phyloP scores from a whole-genome alignment of 2,113 vertebrate genomes.

The Microtus oregoni region DNA sequence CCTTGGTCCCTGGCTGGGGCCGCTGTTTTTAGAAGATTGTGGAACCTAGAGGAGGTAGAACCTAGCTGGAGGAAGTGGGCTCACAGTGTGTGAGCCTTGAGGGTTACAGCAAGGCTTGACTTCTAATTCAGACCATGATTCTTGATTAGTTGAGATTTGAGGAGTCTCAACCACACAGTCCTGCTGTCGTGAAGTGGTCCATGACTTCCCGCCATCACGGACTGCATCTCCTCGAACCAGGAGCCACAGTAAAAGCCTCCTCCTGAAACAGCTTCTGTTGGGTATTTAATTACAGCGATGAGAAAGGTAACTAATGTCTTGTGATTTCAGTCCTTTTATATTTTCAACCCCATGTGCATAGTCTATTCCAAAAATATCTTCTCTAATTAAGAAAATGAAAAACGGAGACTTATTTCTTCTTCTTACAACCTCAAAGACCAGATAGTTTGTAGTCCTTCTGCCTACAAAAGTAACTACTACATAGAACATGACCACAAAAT shows the following conservation, averaged over 20 bases:
- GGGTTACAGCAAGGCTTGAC: neutral
- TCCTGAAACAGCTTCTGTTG: neutral
- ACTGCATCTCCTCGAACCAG: neutral
- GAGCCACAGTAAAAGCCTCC: neutral
- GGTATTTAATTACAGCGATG: neutral
- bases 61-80: neutral
- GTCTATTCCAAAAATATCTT: neutral
- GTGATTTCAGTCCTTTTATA: neutral
- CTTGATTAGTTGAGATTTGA: neutral
- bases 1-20: neutral
- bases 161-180: neutral
- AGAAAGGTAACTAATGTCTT: neutral
- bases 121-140: too few species aligned
- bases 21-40: neutral
- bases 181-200: neutral
- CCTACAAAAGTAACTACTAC: neutral
- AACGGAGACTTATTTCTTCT: neutral
- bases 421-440: neutral
- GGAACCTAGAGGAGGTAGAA: neutral
- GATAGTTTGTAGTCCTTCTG: neutral
- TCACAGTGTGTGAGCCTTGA: neutral
- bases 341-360: neutral
- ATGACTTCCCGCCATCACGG: fast-evolving
- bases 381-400: neutral
- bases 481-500: neutral